Conservation (phyloP, 2,797 vertebrate species). For the Petrocephalus schoutedeni region DNA sequence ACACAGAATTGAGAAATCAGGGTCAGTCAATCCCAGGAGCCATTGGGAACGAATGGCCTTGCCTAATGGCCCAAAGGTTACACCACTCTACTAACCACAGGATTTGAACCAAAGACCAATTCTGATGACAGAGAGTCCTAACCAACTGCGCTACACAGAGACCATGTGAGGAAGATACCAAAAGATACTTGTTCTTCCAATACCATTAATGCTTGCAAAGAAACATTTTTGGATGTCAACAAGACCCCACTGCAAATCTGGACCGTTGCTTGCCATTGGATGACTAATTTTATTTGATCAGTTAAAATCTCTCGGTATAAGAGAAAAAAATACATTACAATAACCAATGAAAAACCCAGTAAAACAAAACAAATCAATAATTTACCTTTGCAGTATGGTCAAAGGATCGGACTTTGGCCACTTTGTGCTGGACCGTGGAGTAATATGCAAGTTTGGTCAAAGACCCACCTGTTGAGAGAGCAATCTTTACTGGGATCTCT, state of each 20-base stretch:
- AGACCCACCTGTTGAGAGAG: slow-evolving; percentile 75
- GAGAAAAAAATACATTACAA: background rate
- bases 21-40: background rate
- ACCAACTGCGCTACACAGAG: background rate
- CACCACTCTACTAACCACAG: background rate
- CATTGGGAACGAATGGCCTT: background rate
- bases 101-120: background rate
- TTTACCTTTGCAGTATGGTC: slow-evolving; percentile 83
- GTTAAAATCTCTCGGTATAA: background rate
- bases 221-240: background rate
- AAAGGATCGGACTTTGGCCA: slow-evolving; percentile 94
- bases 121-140: background rate
- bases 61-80: background rate
- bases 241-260: background rate
- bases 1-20: background rate
- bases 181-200: background rate
- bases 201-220: background rate
- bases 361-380: background rate
- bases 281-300: background rate
- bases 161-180: background rate
- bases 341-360: background rate
- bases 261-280: background rate
- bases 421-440: slow-evolving; percentile 98
- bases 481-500: background rate
- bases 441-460: slow-evolving; percentile 96